Conservation (phyloP, 2,113 vertebrate genomes). For the Okapia johnstoni region DNA sequence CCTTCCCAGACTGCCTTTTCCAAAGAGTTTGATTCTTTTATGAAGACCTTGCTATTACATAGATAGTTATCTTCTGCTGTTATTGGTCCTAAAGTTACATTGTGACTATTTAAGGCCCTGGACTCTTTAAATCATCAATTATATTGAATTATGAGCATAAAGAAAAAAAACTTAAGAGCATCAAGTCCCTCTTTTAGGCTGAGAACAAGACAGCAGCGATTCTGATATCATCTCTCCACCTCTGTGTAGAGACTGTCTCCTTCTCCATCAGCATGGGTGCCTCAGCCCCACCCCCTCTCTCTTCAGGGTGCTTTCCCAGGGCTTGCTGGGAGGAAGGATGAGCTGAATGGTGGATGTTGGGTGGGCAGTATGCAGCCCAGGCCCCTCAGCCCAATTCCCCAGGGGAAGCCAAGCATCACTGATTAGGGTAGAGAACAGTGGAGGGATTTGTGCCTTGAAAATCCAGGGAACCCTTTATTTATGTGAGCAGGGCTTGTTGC, state of each 20-base stretch:
- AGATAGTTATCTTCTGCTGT: neutral
- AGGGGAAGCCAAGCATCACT: neutral
- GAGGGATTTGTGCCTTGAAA: neutral
- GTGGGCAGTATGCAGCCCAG: neutral
- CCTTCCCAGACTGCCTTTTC: neutral
- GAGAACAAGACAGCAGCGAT: neutral
- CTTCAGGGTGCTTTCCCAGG: neutral
- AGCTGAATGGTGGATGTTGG: neutral
- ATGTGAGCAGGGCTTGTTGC: neutral
- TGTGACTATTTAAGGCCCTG: neutral
- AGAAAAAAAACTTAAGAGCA: neutral
- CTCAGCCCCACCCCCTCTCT: neutral
- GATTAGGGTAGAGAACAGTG: neutral
- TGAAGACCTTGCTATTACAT: neutral
- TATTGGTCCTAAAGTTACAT: neutral
- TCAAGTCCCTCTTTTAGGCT: neutral
- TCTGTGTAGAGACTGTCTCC: neutral
- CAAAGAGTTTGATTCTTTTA: neutral
- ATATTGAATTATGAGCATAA: neutral
- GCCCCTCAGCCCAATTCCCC: neutral
- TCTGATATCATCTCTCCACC: neutral
- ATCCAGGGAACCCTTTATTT: neutral
- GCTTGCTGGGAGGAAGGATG: neutral
- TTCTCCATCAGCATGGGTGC: neutral
- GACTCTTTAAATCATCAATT: neutral